Evolutionary conservation across 1,140 invertebrate species (phyloP), one percentile per base, ranked within the genome.

Genomic region (Aethina tumida): DNA sequence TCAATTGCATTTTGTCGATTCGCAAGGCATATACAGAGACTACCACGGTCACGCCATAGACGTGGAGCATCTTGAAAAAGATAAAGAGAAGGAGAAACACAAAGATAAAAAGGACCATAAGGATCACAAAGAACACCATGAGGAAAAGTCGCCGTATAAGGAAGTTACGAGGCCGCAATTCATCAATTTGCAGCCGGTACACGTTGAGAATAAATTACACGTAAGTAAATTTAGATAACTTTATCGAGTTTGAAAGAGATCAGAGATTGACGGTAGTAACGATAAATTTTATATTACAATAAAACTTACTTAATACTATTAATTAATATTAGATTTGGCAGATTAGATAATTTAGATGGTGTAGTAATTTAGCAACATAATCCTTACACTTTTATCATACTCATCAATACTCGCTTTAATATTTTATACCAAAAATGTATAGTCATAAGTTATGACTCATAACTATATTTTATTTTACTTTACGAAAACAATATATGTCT

Each of bases 1-100:
- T 37, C 52, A 59, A 17, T 26, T 62, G 37, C 55, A 55, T 40
- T 61, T 61, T 37, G 56, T 62, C 13, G 59, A 62, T 41, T 54
- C 58, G 9, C 59, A 60, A 38, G 56, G 55, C 5, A 57, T 58
- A 15, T 37, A 55, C 30, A 51, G 58, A 22, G 59, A 62, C 29
- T 55, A 41, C 17, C 56, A 62, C 39, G 59, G 58, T 3, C 50
- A 61, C 39, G 56, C 37, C 4, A 48, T 59, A n/a, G 48, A 51
- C 28, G 30, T 29, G 4, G 42, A 45, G 12, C 13, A 35, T n/a
- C 21, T 29, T n/a, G 9, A 31, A 7, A 37, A 18, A 18, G 47
- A 33, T 20, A 25, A 43, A 15, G 36, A 39, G 24, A 39, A 40
- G 8, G 48, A 49, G 27, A 17, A 35, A 14, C 30, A 34, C 9